Percentiles rank a stretch among this genome's conserved stretches.
These are phyloP conservation scores for Ictidomys tridecemlineatus DNA, from an alignment of 2,113 vertebrate species.

Conservation along the genomic window DNA sequence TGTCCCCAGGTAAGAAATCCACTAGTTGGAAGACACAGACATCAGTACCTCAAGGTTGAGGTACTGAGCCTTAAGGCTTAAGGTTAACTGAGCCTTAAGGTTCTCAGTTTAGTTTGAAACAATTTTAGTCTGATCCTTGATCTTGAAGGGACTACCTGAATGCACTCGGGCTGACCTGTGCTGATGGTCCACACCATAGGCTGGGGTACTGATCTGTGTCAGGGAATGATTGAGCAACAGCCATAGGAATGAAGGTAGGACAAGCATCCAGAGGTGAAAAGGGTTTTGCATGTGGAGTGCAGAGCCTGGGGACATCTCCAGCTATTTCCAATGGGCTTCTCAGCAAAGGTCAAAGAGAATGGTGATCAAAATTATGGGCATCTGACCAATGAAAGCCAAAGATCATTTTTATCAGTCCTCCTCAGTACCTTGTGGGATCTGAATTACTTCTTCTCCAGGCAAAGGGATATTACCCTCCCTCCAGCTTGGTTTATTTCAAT, in stretches of 20 bases:
- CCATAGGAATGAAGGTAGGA: too few relatives aligned
- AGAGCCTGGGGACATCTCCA: neutral
- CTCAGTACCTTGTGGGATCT: neutral
- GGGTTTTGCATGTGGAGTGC: neutral
- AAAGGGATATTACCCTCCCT: neutral
- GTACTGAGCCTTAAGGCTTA: too few relatives aligned
- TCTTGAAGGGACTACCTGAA: neutral
- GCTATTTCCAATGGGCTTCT: neutral
- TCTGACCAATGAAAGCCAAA: neutral
- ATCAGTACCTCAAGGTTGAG: too few relatives aligned
- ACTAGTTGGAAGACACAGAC: neutral
- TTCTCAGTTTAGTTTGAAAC: neutral
- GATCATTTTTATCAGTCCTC: neutral
- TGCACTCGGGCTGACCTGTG: neutral
- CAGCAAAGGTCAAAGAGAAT: neutral
- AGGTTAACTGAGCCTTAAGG: neutral
- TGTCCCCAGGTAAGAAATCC: neutral
- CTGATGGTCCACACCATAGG: neutral
- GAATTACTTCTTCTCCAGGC: neutral
- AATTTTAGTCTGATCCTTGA: neutral
- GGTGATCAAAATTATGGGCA: neutral
- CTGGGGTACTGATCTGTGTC: neutral
- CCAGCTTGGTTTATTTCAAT: neutral
- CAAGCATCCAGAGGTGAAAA: neutral
- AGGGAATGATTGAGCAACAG: neutral